Evolutionary conservation across 1,140 invertebrate genomes (phyloP).

Genomic region (Acromyrmex charruanus): DNA sequence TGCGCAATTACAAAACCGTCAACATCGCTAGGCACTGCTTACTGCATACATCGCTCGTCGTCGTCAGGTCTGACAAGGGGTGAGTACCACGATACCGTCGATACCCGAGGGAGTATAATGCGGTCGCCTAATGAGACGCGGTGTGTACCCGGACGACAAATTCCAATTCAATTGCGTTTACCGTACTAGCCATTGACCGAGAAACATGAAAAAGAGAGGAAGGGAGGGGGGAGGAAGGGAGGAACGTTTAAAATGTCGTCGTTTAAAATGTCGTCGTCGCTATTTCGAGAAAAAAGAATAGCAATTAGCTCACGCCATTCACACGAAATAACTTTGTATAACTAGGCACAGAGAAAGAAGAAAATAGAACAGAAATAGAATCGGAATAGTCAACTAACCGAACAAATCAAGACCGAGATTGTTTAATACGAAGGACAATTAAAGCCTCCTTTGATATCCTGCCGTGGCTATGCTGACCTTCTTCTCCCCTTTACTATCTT

Average conservation of each 20-base stretch:
- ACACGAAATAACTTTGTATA: neutral
- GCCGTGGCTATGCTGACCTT: slow-evolving; percentile 3
- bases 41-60: slow-evolving; percentile 36
- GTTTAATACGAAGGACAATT: slow-evolving; percentile 35
- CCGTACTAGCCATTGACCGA: slow-evolving; percentile 31
- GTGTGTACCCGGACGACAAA: slow-evolving; percentile 66
- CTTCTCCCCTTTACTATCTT: neutral
- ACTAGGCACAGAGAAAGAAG: neutral
- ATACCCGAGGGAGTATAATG: slow-evolving; percentile 69
- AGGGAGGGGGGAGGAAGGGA: neutral
- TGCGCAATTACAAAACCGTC: slow-evolving; percentile 64
- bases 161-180: slow-evolving; percentile 69
- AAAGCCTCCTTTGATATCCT: slow-evolving; percentile 28
- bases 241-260: neutral
- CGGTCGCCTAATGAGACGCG: slow-evolving; percentile 69
- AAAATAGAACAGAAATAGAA: neutral
- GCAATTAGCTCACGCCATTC: slow-evolving; percentile 34
- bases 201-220: neutral
- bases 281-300: slow-evolving; percentile 27
- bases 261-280: neutral
- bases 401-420: slow-evolving; percentile 41
- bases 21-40: slow-evolving; percentile 52
- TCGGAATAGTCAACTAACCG: neutral
- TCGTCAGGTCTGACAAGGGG: slow-evolving; percentile 13
- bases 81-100: slow-evolving; percentile 52